A percentile compares a stretch with the other conserved stretches of the same genome.
Conservation (phyloP, 2,113 vertebrate genomes). For the Rallus limicola region DNA sequence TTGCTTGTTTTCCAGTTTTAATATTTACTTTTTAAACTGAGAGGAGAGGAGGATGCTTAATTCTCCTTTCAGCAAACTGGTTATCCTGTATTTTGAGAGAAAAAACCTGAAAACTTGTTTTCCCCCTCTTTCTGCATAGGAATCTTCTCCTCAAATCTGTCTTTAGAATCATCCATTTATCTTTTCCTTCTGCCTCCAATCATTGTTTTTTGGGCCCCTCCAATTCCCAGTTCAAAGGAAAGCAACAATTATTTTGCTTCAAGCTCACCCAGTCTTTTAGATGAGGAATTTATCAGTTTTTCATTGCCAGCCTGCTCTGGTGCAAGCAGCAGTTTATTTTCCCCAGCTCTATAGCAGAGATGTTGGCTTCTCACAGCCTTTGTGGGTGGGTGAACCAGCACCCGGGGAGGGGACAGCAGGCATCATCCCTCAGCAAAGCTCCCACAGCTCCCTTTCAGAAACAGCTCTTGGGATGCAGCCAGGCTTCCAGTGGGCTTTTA, state of each 20-base stretch:
- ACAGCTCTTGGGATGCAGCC: background rate
- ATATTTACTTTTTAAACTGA: background rate
- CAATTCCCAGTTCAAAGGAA: background rate
- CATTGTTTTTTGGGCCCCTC: background rate
- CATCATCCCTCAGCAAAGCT: background rate
- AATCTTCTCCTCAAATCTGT: background rate
- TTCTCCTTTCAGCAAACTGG: background rate
- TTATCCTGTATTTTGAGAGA: background rate
- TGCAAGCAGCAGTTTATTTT: background rate
- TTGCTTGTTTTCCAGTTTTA: background rate
- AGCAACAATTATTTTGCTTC: slow-evolving; percentile 14
- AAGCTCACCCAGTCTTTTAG: background rate
- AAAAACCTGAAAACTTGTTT: background rate
- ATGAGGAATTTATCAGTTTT: slow-evolving; percentile 22
- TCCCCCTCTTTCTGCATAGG: background rate
- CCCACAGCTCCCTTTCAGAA: background rate
- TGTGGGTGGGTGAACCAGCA: background rate
- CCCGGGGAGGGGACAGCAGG: accelerated
- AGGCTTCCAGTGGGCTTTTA: background rate
- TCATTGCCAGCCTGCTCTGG: background rate
- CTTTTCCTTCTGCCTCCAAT: background rate
- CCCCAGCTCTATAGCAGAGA: background rate
- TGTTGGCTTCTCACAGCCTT: background rate
- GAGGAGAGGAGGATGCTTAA: background rate
- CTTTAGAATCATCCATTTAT: background rate